A percentile compares a stretch with the other conserved stretches of the same genome.
These are phyloP conservation scores for Turritopsis dohrnii DNA, from an alignment of 30 jellyfish, hydroid and myxozoan genomes.

Conservation along the genomic window DNA sequence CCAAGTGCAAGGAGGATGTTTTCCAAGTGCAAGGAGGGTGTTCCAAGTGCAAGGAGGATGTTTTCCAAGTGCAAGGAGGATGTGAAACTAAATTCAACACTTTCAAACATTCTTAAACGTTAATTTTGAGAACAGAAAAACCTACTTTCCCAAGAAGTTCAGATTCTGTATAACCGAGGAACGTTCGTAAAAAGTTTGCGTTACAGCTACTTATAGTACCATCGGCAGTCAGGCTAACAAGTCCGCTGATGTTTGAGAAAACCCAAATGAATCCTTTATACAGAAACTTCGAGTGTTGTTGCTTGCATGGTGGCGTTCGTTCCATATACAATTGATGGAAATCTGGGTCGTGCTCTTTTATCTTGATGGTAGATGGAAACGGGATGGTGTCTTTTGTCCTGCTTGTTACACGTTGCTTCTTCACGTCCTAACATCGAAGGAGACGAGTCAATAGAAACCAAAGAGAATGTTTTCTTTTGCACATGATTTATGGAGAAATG, in stretches of 20 bases:
- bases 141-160: slow-evolving; percentile 74
- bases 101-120: too few species aligned
- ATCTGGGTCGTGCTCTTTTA: slow-evolving; percentile 68
- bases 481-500: neutral
- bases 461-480: too few species aligned
- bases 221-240: slow-evolving; percentile 52
- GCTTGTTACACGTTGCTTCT: slow-evolving; percentile 81
- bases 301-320: slow-evolving; percentile 35
- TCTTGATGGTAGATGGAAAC: slow-evolving; percentile 70
- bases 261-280: slow-evolving; percentile 86
- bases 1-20: too few species aligned
- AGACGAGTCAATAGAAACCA: too few species aligned
- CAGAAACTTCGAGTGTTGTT: slow-evolving; percentile 58
- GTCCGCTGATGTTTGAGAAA: slow-evolving; percentile 83
- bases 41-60: too few species aligned
- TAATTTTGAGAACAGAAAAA: too few species aligned
- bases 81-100: too few species aligned
- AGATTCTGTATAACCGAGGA: slow-evolving; percentile 56
- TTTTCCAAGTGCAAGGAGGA: too few species aligned
- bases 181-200: slow-evolving; percentile 58
- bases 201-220: slow-evolving; percentile 78
- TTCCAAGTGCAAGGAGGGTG: too few species aligned
- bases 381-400: slow-evolving; percentile 72
- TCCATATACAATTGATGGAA: slow-evolving; percentile 68
- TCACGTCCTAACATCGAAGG: slow-evolving; percentile 51